Percentiles rank a stretch among this genome's conserved stretches.
Conservation (phyloP, 1,140 invertebrate genomes). For the Drosophila kepulauana region DNA sequence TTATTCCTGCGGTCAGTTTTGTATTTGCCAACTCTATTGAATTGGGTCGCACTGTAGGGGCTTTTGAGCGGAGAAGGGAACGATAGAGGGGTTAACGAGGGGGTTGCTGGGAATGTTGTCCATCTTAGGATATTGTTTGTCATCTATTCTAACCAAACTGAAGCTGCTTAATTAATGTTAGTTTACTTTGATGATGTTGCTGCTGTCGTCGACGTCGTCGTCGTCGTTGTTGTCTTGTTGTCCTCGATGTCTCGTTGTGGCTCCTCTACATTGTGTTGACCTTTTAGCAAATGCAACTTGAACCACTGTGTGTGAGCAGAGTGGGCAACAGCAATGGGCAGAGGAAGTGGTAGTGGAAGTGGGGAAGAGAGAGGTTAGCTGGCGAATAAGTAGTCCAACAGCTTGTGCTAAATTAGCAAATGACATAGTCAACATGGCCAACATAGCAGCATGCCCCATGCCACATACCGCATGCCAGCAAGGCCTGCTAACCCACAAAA, state of each 20-base stretch:
- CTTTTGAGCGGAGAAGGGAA: background rate
- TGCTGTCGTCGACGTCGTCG: background rate
- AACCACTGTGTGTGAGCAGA: constrained; percentile 33
- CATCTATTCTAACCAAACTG: constrained; percentile 49
- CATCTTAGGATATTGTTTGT: constrained; percentile 50
- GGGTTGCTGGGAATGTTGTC: constrained; percentile 1
- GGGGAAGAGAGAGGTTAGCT: background rate
- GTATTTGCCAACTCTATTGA: constrained; percentile 16
- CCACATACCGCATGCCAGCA: constrained; percentile 18
- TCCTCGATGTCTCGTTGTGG: constrained; percentile 16
- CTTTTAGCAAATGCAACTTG: constrained; percentile 74
- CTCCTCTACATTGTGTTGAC: constrained; percentile 64
- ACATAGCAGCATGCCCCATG: constrained; percentile 52
- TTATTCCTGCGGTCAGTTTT: constrained; percentile 26
- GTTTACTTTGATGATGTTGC: constrained; percentile 62
- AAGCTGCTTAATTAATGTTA: constrained; percentile 76
- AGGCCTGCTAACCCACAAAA: constrained; percentile 79
- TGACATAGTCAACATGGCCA: constrained; percentile 82
- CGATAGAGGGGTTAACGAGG: background rate
- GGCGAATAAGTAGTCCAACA: constrained; percentile 54
- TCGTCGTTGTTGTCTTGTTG: background rate
- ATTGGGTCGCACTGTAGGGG: constrained; percentile 24
- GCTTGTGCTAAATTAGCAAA: constrained; percentile 83
- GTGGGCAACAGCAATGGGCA: constrained; percentile 2
- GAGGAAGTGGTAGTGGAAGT: background rate